Base-by-base conservation (phyloP, 2,888 invertebrate species). In the Platycheirus albimanus region DNA sequence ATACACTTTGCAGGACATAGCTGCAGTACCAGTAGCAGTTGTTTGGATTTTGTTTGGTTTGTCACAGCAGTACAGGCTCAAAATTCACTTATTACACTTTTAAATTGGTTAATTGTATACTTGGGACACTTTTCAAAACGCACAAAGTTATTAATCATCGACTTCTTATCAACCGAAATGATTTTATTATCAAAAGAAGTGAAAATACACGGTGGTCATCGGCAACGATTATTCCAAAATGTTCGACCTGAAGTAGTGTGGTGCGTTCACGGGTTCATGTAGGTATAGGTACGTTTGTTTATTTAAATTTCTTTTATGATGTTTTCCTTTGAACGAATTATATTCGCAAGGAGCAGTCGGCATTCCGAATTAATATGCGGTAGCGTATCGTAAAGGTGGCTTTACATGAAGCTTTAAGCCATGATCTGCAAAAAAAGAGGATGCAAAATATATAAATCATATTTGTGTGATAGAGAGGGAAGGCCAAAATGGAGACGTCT, bases 1-100 rank as follows among this genome's bases (percentile, higher is more conserved):
- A 41, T 49, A 66, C 19, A 43, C 28, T 19, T 11, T 56, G 28
- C 30, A 58, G 28, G 58, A 49, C 80, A 80, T 80, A 45, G 58
- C 49, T 38, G 49, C 58, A 15, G 47, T 2, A 38, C 13, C 24
- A n/a, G 30, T 11, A 13, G n/a, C n/a, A n/a, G n/a, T n/a, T n/a
- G n/a, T n/a, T n/a, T n/a, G n/a, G n/a, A 33, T 41, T 47, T 54
- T 11, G n/a, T 58, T 51, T 36, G 19, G 19, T 45, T 33, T 41
- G 13, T 20, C 15, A 13, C 17, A 36, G 15, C 3, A 19, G 19
- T n/a, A n/a, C n/a, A 28, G 6, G 0, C 10, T 15, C 0, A 30
- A 41, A 13, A 17, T 30, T 41, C 28, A 56, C 49, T 36, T 58
- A 0, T 51, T 3, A 33, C n/a, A n/a, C n/a, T n/a, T n/a, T n/a